Conservation (phyloP, 2,888 invertebrate genomes). For the Imbricaverruca yamaguchii region DNA sequence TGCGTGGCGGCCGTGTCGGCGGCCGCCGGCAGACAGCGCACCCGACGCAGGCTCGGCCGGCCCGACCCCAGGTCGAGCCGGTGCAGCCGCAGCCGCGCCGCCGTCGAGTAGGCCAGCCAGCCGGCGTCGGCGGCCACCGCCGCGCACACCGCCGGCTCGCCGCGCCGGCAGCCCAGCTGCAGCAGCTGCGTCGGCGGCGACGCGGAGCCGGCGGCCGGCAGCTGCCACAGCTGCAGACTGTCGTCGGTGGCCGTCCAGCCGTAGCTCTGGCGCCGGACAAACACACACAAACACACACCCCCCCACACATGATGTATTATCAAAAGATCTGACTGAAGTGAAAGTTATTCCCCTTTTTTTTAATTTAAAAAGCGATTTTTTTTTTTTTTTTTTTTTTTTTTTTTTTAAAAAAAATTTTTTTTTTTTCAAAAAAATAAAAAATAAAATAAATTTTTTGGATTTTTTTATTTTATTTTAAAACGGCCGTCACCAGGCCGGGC, state of each 20-base stretch:
- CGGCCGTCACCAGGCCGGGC: neutral
- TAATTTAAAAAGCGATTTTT: no score
- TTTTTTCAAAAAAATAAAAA: no score
- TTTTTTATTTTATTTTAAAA: no score
- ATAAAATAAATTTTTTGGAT: no score
- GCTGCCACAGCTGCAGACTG: neutral
- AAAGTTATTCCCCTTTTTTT: no score
- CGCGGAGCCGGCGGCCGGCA: neutral
- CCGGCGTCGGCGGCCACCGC: neutral
- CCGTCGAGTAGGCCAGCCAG: slow-evolving; percentile 13
- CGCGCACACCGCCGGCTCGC: neutral
- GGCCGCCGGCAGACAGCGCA: neutral
- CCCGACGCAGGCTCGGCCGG: slow-evolving; percentile 3
- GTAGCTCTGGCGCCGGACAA: no score
- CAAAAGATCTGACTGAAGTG: no score
- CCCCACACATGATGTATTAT: no score
- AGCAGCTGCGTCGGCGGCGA: neutral
- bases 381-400: no score
- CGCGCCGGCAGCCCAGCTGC: neutral
- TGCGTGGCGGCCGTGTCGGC: neutral
- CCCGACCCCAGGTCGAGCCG: neutral
- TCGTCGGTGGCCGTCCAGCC: neutral
- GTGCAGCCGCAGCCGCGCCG: slow-evolving; percentile 9
- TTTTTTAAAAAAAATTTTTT: no score
- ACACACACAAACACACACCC: no score